Evolutionary conservation across 2,113 vertebrate species (phyloP).

Genomic region (Gasterosteus aculeatus): DNA sequence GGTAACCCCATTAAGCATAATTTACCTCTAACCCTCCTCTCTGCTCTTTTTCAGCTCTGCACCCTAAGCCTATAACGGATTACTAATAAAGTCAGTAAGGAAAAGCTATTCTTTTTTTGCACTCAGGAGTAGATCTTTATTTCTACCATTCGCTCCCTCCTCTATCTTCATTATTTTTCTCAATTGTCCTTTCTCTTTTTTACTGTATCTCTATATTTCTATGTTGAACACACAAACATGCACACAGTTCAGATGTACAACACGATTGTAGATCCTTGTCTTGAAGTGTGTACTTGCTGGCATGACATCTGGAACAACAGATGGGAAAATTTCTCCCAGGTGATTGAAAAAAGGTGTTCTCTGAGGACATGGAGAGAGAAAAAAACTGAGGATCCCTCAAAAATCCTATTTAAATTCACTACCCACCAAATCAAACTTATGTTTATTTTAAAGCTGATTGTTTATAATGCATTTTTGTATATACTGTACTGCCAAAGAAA

Average conservation of each 20-base stretch:
- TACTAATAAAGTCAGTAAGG: slow-evolving; percentile 58
- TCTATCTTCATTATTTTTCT: slow-evolving; percentile 3
- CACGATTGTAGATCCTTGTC: slow-evolving; percentile 50
- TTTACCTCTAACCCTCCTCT: slow-evolving; percentile 12
- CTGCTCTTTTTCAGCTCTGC: not conserved
- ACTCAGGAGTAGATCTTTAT: slow-evolving; percentile 12
- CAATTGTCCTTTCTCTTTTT: not conserved
- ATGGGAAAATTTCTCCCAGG: slow-evolving; percentile 49
- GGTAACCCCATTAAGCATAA: slow-evolving; percentile 41
- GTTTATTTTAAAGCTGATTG: not conserved
- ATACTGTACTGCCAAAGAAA: not conserved
- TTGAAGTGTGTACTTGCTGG: slow-evolving; percentile 41
- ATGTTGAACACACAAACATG: not conserved
- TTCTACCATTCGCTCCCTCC: not conserved
- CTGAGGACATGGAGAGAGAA: slow-evolving; percentile 9
- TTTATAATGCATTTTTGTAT: not conserved
- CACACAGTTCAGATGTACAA: slow-evolving; percentile 38
- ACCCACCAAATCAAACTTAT: not conserved
- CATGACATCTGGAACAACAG: slow-evolving; percentile 54
- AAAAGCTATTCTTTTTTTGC: slow-evolving; percentile 35
- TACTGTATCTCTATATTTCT: not conserved
- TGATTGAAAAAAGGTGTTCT: slow-evolving; percentile 49
- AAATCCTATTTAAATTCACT: not conserved
- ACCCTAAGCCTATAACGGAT: slow-evolving; percentile 25
- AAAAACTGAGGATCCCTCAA: slow-evolving; percentile 16